Evolutionary conservation across 2,888 invertebrate species (phyloP).

Genomic region (Eristalinus sepulchralis): DNA sequence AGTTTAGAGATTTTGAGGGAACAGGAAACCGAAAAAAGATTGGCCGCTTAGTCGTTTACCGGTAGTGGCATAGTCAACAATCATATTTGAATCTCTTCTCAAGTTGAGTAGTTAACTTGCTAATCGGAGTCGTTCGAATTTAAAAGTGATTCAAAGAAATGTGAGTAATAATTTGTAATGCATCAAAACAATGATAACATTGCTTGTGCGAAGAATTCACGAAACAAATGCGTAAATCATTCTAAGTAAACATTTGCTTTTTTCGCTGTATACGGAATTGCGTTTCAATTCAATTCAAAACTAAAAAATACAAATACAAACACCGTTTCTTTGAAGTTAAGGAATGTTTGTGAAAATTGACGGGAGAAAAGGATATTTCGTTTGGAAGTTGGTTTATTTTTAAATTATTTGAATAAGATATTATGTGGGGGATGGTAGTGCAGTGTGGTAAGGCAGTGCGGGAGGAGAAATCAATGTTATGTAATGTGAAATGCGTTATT

Average conservation of each 20-base stretch:
- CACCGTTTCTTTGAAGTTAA: not conserved
- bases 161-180: not conserved
- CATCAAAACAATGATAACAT: not conserved
- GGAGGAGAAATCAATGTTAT: not conserved
- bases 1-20: not conserved
- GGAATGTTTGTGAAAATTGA: not conserved
- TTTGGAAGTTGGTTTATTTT: not conserved
- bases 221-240: not conserved
- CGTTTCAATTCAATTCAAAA: not conserved
- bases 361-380: not conserved
- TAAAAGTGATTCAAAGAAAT: not conserved
- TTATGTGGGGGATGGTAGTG: not conserved
- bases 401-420: not conserved
- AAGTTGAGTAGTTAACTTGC: not conserved
- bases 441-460: not conserved
- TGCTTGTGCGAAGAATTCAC: not conserved
- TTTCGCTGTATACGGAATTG: not conserved
- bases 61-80: conserved; percentile 9
- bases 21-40: not conserved
- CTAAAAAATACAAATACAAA: no score
- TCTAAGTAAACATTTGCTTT: not conserved
- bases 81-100: not conserved
- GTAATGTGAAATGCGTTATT: not conserved
- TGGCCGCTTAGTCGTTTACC: conserved; percentile 9
- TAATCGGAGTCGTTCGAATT: not conserved